These are phyloP conservation scores for Pegoplata infirma DNA, from an alignment of 2,888 invertebrate genomes.

Conservation along the genomic window DNA sequence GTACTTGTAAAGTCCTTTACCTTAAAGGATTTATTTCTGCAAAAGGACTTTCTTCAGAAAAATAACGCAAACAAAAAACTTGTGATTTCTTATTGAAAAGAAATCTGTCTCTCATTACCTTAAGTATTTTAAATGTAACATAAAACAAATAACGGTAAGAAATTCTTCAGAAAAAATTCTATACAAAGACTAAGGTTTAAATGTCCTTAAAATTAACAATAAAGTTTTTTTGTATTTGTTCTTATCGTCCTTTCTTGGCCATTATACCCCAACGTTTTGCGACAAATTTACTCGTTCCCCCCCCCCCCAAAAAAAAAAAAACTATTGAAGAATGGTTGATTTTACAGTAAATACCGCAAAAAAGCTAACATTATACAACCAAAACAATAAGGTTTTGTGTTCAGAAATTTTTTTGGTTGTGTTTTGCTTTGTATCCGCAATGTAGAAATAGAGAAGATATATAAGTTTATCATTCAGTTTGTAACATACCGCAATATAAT, in stretches of 20 bases:
- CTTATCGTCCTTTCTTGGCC: neutral
- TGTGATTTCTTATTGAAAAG: conserved; percentile 41
- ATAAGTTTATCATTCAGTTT: too few relatives aligned
- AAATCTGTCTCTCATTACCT: conserved; percentile 37
- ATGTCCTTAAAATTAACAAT: conserved; percentile 19
- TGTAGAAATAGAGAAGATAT: too few relatives aligned
- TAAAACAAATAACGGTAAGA: conserved; percentile 27
- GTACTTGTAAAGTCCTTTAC: conserved; percentile 5
- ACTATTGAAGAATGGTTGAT: neutral
- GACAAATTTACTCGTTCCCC: conserved; percentile 7
- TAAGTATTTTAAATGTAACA: conserved; percentile 8
- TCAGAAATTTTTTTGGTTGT: conserved; percentile 1
- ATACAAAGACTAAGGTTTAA: neutral
- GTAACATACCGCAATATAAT: too few relatives aligned
- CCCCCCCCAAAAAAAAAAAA: too few relatives aligned
- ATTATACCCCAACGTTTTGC: conserved; percentile 38
- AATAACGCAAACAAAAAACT: conserved; percentile 17
- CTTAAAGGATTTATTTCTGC: conserved; percentile 4
- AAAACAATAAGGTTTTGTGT: conserved; percentile 30
- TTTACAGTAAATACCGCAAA: neutral
- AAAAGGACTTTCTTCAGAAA: conserved; percentile 13
- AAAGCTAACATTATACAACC: conserved; percentile 18
- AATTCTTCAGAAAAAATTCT: neutral
- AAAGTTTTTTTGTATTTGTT: conserved; percentile 5
- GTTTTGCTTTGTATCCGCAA: neutral